Percentiles rank a stretch among this genome's conserved stretches.
Conservation (phyloP, 2,113 vertebrate genomes). For the Macquaria australasica region DNA sequence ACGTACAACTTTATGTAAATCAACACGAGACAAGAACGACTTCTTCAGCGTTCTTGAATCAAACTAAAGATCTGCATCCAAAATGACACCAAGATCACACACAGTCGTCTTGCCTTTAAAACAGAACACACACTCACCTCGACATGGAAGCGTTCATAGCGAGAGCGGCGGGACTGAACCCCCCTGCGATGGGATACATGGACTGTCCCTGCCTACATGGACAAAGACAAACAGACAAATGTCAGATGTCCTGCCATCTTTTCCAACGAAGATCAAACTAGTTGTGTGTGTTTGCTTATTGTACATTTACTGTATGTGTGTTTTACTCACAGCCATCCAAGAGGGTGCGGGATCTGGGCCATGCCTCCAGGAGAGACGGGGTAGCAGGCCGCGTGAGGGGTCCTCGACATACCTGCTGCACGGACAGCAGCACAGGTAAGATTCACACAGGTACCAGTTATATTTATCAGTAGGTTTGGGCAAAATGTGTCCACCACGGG, state of each 20-base stretch:
- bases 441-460: not conserved
- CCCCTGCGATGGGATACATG: slow-evolving; percentile 91
- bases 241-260: not conserved
- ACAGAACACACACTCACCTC: slow-evolving; percentile 83
- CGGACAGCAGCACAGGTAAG: not conserved
- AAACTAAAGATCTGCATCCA: no score
- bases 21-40: no score
- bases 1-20: no score
- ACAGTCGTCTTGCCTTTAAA: no score
- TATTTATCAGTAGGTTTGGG: no score
- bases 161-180: slow-evolving; percentile 92
- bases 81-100: no score
- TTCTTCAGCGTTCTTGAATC: no score
- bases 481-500: no score
- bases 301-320: not conserved
- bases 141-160: slow-evolving; percentile 97
- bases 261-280: not conserved
- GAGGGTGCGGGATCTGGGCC: slow-evolving; percentile 90
- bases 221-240: not conserved
- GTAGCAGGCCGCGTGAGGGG: slow-evolving; percentile 91
- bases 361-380: slow-evolving; percentile 92
- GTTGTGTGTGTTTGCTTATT: no score
- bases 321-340: slow-evolving; percentile 89
- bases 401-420: slow-evolving; percentile 89
- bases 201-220: slow-evolving; percentile 90